phyloP scores from a whole-genome alignment of 2,888 invertebrate genomes.

The Meliscaeva auricollis region DNA sequence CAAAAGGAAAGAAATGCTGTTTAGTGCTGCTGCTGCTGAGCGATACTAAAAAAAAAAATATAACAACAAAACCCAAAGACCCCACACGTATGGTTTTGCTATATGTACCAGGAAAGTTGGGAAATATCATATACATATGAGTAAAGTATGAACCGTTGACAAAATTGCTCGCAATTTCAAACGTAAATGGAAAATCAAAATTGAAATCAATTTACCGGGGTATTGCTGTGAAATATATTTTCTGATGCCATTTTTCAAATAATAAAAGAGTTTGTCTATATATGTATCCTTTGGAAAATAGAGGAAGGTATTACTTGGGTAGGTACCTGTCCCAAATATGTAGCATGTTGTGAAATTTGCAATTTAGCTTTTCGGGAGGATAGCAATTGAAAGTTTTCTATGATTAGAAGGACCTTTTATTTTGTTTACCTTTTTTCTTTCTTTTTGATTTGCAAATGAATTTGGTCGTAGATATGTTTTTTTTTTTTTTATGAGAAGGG shows the following conservation, averaged over 20 bases:
- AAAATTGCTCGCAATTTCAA: conserved; percentile 68
- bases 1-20: background rate
- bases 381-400: conserved; percentile 5
- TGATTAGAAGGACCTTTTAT: conserved; percentile 31
- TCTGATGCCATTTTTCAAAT: conserved; percentile 63
- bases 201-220: conserved; percentile 69
- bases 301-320: background rate
- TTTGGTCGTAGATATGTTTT: conserved; percentile 5
- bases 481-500: background rate
- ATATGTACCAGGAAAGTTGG: conserved; percentile 36
- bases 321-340: background rate
- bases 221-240: conserved; percentile 67
- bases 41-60: background rate
- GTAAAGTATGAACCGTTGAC: conserved; percentile 31
- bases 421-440: conserved; percentile 14
- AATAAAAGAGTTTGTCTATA: background rate
- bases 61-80: background rate
- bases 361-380: conserved; percentile 12
- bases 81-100: background rate
- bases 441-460: conserved; percentile 13
- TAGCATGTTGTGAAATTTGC: conserved; percentile 38
- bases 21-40: background rate
- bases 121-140: conserved; percentile 55
- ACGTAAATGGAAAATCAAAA: conserved; percentile 75
- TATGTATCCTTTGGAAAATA: background rate